phyloP scores from a whole-genome alignment of 1,140 invertebrate genomes.

The Drosophila takahashii region DNA sequence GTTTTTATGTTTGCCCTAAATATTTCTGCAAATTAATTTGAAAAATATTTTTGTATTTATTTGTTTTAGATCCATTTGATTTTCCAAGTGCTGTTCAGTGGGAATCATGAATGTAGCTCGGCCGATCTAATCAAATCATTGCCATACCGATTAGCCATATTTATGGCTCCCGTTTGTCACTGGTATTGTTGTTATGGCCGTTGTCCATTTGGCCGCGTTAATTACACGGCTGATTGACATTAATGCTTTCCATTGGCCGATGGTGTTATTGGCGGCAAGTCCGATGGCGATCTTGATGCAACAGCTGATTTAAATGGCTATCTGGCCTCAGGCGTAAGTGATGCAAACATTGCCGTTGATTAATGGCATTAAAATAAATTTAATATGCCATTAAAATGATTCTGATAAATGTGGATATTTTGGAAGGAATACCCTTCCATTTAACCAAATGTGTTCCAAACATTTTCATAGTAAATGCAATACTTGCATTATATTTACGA shows the following conservation, averaged over 20 bases:
- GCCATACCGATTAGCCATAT: conserved; percentile 76
- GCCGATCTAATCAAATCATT: conserved; percentile 72
- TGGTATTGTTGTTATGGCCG: conserved; percentile 23
- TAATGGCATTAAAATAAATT: conserved; percentile 70
- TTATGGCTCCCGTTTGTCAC: conserved; percentile 63
- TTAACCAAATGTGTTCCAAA: too few relatives aligned
- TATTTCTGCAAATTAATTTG: not conserved
- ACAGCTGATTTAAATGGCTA: conserved; percentile 66
- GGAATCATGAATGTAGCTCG: conserved; percentile 4
- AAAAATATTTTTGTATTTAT: too few relatives aligned
- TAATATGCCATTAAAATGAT: conserved; percentile 46
- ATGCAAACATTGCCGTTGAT: conserved; percentile 53
- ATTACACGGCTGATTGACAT: conserved; percentile 76
- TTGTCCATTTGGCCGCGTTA: conserved; percentile 54
- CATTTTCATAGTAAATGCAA: too few relatives aligned
- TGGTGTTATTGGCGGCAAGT: conserved; percentile 5
- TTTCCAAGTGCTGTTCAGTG: conserved; percentile 6
- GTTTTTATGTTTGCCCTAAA: too few relatives aligned
- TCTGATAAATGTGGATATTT: conserved; percentile 51
- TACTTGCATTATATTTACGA: too few relatives aligned
- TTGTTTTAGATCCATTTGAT: too few relatives aligned
- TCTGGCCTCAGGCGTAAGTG: conserved; percentile 35
- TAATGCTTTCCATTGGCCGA: conserved; percentile 50
- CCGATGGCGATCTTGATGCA: conserved; percentile 52
- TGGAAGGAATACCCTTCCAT: not conserved